Base-by-base conservation (phyloP, 1,140 invertebrate species). In the Drosophila oshimai region DNA sequence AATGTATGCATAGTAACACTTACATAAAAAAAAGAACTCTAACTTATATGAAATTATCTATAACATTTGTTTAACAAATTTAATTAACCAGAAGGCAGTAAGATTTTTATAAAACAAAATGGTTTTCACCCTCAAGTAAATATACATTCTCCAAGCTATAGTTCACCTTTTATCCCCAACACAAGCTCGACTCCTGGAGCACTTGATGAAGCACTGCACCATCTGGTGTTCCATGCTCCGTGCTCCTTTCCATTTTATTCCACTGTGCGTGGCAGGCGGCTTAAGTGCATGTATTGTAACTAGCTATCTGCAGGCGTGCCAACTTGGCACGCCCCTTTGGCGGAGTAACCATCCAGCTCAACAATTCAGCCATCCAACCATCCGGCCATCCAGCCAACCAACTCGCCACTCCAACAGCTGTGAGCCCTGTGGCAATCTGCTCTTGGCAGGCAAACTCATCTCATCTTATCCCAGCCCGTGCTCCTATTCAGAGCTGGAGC, bases 231-330 rank as follows among this genome's bases (percentile, higher is more conserved):
- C 12, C 31, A 24, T 3, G 3, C 13, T 13, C n/a, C n/a, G n/a
- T n/a, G n/a, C n/a, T n/a, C n/a, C n/a, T n/a, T n/a, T n/a, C n/a
- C n/a, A n/a, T n/a, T n/a, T n/a, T n/a, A n/a, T 7, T 54, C 50
- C 75, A 79, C 62, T 57, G 65, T 76, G 65, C 73, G 33, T 51
- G 39, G 50, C 36, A 50, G 53, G 37, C 49, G 37, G 67, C 54
- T 74, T 58, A 70, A 79, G 76, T 64, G 76, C 76, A 64, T 64
- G 55, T 70, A 78, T 79, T 74, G 75, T 69, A 78, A 78, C 75
- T 78, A 79, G 76, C 76, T 80, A 70, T 80, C 75, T 74, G 80
- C 57, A 78, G 51, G 75, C 67, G 75, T 74, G 74, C 70, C 70
- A 73, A 45, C 15, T 49, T 13, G 68, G 47, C 55, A 72, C 70